These are phyloP conservation scores for Drosophila bocqueti DNA, from an alignment of 1,140 invertebrate genomes.

Conservation along the genomic window DNA sequence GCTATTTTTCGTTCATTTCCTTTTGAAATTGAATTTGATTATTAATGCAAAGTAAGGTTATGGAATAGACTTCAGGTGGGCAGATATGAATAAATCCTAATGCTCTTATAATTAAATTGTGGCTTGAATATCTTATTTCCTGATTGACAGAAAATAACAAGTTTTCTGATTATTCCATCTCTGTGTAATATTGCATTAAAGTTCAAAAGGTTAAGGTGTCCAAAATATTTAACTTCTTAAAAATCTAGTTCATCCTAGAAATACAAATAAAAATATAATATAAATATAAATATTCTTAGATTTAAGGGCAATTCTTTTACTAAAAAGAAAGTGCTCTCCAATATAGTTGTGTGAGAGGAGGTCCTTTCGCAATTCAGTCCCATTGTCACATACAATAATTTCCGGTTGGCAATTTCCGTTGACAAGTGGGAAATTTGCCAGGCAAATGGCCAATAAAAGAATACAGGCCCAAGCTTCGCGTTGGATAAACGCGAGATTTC, in stretches of 20 bases:
- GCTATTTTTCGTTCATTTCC: background rate
- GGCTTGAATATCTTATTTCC: background rate
- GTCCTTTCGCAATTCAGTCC: constrained; percentile 20
- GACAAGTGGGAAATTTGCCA: constrained; percentile 57
- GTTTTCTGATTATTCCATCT: too few species aligned
- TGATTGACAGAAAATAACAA: background rate
- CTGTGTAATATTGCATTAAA: background rate
- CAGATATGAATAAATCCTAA: background rate
- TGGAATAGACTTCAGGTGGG: background rate
- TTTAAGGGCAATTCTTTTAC: background rate
- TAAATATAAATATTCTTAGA: background rate
- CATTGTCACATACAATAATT: constrained; percentile 61
- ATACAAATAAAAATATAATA: too few species aligned
- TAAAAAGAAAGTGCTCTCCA: background rate
- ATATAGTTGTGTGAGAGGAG: background rate
- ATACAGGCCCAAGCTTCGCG: constrained; percentile 9
- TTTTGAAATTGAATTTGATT: background rate
- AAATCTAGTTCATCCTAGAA: background rate
- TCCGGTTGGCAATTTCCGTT: constrained; percentile 56
- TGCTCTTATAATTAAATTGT: background rate
- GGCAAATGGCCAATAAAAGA: constrained; percentile 59
- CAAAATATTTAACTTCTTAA: background rate
- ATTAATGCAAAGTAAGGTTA: background rate
- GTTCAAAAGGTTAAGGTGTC: background rate
- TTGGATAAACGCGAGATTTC: constrained; percentile 27